A percentile compares a stretch with the other conserved stretches of the same genome.
Evolutionary conservation across 2,797 vertebrate genomes (phyloP).

Genomic region (Crossoptilon crossoptilon): DNA sequence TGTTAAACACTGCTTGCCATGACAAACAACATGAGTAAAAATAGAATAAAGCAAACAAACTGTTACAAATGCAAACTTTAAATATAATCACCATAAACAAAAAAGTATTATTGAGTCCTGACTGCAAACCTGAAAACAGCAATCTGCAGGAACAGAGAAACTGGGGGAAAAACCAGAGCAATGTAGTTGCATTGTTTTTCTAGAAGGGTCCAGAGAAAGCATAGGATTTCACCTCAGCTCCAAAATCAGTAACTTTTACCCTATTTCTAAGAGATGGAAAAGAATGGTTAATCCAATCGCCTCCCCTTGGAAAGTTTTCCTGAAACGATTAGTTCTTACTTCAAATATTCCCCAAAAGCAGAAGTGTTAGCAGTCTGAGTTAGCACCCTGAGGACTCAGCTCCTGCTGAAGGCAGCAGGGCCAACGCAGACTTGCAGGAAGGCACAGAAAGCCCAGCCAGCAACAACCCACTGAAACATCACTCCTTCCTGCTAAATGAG

Average conservation of each 20-base stretch:
- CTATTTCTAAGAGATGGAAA: neutral
- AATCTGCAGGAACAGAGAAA: neutral
- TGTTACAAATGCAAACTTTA: slow-evolving; percentile 39
- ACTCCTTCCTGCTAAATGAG: neutral
- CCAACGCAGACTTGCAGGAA: neutral
- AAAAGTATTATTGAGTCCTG: slow-evolving; percentile 12
- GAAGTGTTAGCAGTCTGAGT: neutral
- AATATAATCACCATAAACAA: slow-evolving; percentile 54
- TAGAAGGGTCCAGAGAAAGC: neutral
- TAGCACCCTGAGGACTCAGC: neutral
- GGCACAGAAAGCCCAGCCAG: neutral
- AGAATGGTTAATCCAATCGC: neutral
- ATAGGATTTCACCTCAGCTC: neutral
- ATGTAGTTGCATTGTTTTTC: neutral
- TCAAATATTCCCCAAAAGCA: neutral
- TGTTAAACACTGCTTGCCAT: slow-evolving; percentile 62
- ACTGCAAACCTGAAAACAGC: neutral
- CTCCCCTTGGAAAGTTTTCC: neutral
- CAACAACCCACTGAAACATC: neutral
- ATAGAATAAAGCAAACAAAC: slow-evolving; percentile 71
- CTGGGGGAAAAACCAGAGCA: neutral
- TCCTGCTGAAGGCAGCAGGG: neutral
- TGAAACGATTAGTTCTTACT: neutral
- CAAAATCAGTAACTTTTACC: neutral
- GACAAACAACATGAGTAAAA: slow-evolving; percentile 68